These are phyloP conservation scores for Dicyrtomina minuta DNA, from an alignment of 2,888 invertebrate genomes.

Conservation along the genomic window DNA sequence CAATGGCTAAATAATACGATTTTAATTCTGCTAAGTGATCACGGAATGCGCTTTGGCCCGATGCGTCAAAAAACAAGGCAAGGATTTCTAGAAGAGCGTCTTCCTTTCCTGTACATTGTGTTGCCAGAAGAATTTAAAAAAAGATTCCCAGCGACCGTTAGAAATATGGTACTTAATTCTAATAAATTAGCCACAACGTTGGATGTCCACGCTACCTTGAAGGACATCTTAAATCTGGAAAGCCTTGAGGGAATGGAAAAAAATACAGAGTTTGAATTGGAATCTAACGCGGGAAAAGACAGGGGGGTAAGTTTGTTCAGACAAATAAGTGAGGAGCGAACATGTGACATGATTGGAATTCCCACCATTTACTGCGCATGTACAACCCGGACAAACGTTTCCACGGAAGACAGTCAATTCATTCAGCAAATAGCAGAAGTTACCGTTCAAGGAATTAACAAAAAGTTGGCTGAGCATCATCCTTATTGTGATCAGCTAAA, in stretches of 20 bases:
- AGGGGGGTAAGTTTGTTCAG: slow-evolving; percentile 20
- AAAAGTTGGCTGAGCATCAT: not conserved
- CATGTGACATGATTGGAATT: slow-evolving; percentile 31
- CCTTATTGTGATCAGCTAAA: not conserved
- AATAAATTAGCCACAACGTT: slow-evolving; percentile 32
- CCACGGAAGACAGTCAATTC: too few species aligned
- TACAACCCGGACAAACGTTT: not conserved
- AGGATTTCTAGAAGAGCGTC: slow-evolving; percentile 3
- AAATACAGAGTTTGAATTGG: not conserved
- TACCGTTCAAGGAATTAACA: not conserved
- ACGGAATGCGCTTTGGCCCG: not conserved
- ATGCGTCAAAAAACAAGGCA: not conserved
- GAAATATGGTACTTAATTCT: slow-evolving; percentile 28
- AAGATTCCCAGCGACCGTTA: slow-evolving; percentile 18
- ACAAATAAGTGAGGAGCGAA: slow-evolving; percentile 31
- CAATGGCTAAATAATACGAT: not conserved
- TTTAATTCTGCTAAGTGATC: not conserved
- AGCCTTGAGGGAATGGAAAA: not conserved
- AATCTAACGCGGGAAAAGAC: too few species aligned
- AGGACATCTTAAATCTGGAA: slow-evolving; percentile 26
- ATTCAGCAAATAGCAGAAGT: not conserved
- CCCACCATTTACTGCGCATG: slow-evolving; percentile 36
- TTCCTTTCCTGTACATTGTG: not conserved
- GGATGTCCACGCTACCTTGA: slow-evolving; percentile 33
- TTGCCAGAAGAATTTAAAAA: slow-evolving; percentile 3